Evolutionary conservation across 2,797 vertebrate genomes (phyloP).

Genomic region (Crax fasciolata): DNA sequence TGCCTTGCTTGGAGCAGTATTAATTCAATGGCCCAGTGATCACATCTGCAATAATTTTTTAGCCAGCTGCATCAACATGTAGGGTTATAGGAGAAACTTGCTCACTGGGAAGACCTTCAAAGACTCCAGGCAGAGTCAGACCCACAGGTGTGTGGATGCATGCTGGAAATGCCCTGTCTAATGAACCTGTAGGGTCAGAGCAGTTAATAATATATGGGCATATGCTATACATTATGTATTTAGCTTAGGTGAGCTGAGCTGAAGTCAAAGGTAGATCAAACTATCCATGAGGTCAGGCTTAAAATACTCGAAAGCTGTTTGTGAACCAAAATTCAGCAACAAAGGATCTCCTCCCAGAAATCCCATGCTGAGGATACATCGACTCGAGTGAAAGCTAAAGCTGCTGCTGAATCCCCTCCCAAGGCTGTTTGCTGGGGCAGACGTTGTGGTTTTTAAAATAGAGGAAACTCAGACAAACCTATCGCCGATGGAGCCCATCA

Average conservation of each 20-base stretch:
- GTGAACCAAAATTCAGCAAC: background rate
- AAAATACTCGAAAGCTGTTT: background rate
- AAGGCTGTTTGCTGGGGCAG: background rate
- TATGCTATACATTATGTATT: conserved; percentile 21
- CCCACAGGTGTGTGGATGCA: background rate
- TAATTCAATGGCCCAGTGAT: background rate
- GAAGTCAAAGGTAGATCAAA: conserved; percentile 23
- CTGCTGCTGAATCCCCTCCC: background rate
- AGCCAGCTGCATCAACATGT: background rate
- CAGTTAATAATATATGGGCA: conserved; percentile 7
- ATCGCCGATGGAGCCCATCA: background rate
- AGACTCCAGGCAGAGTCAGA: background rate
- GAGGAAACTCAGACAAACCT: background rate
- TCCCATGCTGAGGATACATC: fast-evolving
- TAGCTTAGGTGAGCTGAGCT: background rate
- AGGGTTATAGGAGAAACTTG: background rate
- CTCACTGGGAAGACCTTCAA: background rate
- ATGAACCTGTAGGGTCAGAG: background rate
- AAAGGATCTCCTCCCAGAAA: background rate
- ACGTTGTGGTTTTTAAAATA: background rate
- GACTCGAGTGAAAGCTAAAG: background rate
- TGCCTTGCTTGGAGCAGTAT: background rate
- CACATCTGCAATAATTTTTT: background rate
- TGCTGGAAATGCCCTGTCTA: background rate
- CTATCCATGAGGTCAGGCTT: background rate